phyloP scores from a whole-genome alignment of 2,888 invertebrate species.

The Caenorhabditis imperialis region DNA sequence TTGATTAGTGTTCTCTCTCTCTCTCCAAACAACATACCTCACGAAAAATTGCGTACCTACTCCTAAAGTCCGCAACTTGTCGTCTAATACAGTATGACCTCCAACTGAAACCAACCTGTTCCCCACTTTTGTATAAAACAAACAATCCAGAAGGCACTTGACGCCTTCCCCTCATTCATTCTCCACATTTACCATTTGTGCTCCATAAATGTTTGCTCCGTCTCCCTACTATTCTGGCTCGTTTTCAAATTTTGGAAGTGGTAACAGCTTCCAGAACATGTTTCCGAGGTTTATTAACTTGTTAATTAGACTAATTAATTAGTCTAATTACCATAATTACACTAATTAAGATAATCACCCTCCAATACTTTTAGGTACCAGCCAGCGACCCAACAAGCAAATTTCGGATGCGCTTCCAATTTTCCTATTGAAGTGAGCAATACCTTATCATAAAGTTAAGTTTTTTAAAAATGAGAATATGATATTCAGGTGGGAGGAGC shows the following conservation, averaged over 20 bases:
- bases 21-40: too few species aligned
- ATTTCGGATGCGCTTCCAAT: slow-evolving; percentile 55
- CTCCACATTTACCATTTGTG: background rate
- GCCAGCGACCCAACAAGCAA: slow-evolving; percentile 53
- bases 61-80: too few species aligned
- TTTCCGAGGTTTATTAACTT: slow-evolving; percentile 26
- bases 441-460: background rate
- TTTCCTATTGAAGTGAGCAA: slow-evolving; percentile 39
- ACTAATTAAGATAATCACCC: too few species aligned
- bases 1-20: too few species aligned
- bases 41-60: too few species aligned
- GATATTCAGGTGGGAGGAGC: slow-evolving; percentile 36
- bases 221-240: slow-evolving; percentile 2
- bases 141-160: slow-evolving; percentile 10
- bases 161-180: slow-evolving; percentile 11
- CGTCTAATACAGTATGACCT: too few species aligned
- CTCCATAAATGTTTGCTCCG: slow-evolving; percentile 32
- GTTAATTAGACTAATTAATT: too few species aligned
- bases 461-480: slow-evolving; percentile 1
- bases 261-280: background rate
- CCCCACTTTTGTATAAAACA: background rate
- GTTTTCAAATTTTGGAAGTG: too few species aligned
- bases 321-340: background rate
- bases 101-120: too few species aligned
- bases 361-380: slow-evolving; percentile 48